Evolutionary conservation across 35 echinoderm and acorn worm genomes (phyloP), one percentile per base, ranked within the genome.

Genomic region (Ptychodera flava): DNA sequence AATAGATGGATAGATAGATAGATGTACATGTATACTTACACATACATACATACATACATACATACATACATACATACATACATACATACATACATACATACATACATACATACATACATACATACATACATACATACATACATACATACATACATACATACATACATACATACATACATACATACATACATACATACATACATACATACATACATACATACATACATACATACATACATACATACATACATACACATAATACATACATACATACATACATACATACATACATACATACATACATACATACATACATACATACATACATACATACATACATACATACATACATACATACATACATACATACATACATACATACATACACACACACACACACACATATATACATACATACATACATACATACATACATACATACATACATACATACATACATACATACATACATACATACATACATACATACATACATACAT

Each of bases 371-470:
- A 64, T 22, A 22, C 45, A 64, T 22, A 22, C 45, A 64, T 22
- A 22, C 22, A 64, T 22, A 64, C 45, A 64, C 22, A 64, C 45
- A 64, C 22, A 64, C 45, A 64, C 22, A 64, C 45, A 64, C 45
- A 64, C 45, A 64, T 64, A 64, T 64, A 64, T 64, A 64, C 45
- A 64, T 64, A 64, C 45, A 64, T 64, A 64, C 45, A 64, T 64
- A 64, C 45, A 64, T 64, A 64, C 45, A 64, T 64, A 64, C 45
- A 64, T 64, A 64, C 45, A 64, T 64, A 64, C 45, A 64, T 64
- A 64, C 45, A 64, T 64, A 64, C 45, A 64, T 64, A 64, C 45
- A 64, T 64, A 64, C 45, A 64, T 64, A 64, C 45, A 64, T 64
- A 64, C 45, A 64, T 64, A 64, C 45, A 64, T 64, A 64, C 45